A percentile compares a stretch with the other conserved stretches of the same genome.
Conservation (phyloP, 1,140 invertebrate species). For the Drosophila parabipectinata region DNA sequence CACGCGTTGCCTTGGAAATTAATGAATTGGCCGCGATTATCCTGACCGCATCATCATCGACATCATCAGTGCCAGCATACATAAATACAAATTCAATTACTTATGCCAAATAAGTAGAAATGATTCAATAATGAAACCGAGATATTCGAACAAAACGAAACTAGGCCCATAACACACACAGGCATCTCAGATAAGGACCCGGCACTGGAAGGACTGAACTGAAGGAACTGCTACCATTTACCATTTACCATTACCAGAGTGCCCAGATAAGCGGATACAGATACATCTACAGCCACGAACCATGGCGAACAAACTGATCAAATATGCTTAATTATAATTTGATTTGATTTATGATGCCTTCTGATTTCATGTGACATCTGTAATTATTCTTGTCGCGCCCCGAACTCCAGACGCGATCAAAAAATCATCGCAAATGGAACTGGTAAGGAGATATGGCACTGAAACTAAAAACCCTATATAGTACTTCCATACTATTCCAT, state of each 20-base stretch:
- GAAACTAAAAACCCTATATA: slow-evolving; percentile 2
- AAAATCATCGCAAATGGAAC: slow-evolving; percentile 50
- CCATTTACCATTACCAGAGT: slow-evolving; percentile 62
- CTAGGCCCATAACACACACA: slow-evolving; percentile 42
- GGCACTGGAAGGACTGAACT: slow-evolving; percentile 1
- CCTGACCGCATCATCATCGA: slow-evolving; percentile 68
- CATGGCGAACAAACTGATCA: slow-evolving; percentile 71
- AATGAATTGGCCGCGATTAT: slow-evolving; percentile 75
- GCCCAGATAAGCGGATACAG: slow-evolving; percentile 47
- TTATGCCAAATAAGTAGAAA: slow-evolving; percentile 82
- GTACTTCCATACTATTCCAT: too few relatives aligned
- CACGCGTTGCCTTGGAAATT: slow-evolving; percentile 57
- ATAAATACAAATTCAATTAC: slow-evolving; percentile 79
- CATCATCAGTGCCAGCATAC: slow-evolving; percentile 67
- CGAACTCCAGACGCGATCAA: slow-evolving; percentile 68
- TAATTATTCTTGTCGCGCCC: slow-evolving; percentile 84
- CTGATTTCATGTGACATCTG: slow-evolving; percentile 82
- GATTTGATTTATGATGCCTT: slow-evolving; percentile 83
- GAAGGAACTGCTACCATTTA: slow-evolving; percentile 44
- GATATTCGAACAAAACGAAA: slow-evolving; percentile 57
- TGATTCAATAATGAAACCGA: slow-evolving; percentile 70
- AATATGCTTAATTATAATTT: slow-evolving; percentile 83
- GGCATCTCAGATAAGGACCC: slow-evolving; percentile 52
- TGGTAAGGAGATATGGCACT: slow-evolving; percentile 16
- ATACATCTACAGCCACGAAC: slow-evolving; percentile 10